Percentiles rank a stretch among this genome's conserved stretches.
Conservation (phyloP, 1,140 invertebrate species). For the Neodiprion fabricii region DNA sequence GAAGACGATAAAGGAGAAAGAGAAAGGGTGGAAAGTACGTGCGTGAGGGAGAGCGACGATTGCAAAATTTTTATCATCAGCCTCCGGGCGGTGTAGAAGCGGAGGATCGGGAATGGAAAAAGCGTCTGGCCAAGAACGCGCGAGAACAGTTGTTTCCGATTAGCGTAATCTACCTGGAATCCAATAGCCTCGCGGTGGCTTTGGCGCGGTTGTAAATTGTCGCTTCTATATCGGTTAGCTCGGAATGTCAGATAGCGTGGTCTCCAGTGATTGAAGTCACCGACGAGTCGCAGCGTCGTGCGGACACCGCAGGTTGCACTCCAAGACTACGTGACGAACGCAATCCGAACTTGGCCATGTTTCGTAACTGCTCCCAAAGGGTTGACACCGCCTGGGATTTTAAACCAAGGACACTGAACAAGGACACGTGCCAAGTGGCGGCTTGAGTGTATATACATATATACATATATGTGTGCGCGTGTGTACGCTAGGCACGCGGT, state of each 20-base stretch:
- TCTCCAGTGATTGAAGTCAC: constrained; percentile 7
- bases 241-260: constrained; percentile 9
- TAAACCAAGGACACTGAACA: neutral
- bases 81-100: neutral
- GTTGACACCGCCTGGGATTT: neutral
- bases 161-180: constrained; percentile 14
- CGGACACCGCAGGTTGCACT: no score
- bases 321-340: neutral
- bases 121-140: neutral
- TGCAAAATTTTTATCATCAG: neutral
- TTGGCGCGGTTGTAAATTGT: constrained; percentile 6
- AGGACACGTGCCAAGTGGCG: neutral
- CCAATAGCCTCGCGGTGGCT: constrained; percentile 9
- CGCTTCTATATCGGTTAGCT: constrained; percentile 5
- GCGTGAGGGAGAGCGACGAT: constrained; percentile 27
- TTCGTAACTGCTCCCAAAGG: constrained; percentile 1
- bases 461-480: no score
- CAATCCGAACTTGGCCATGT: constrained; percentile 4
- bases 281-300: neutral
- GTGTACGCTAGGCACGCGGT: no score
- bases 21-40: constrained; percentile 30
- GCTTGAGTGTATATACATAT: no score
- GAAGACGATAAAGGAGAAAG: no score
- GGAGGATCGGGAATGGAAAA: neutral
- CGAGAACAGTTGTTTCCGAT: constrained; percentile 17